Conservation (phyloP, 2,888 invertebrate genomes). For the Lochmaea capreae region DNA sequence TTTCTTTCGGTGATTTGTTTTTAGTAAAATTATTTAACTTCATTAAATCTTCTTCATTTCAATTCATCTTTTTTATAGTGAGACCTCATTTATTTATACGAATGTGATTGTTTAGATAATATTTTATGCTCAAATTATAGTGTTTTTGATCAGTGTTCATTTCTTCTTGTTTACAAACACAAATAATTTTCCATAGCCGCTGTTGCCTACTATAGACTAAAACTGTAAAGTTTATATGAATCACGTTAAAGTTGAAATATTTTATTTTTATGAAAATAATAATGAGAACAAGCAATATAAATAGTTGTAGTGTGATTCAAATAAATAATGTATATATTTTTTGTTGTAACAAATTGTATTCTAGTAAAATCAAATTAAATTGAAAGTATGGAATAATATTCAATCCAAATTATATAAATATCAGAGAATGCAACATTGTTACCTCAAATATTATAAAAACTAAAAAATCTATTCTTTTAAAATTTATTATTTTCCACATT, state of each 20-base stretch:
- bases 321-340: conserved; percentile 25
- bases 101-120: conserved; percentile 57
- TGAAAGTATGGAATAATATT: background rate
- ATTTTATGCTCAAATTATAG: conserved; percentile 53
- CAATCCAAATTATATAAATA: background rate
- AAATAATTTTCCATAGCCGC: conserved; percentile 38
- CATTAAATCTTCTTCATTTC: conserved; percentile 37
- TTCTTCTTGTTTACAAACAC: conserved; percentile 33
- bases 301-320: conserved; percentile 19
- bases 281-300: conserved; percentile 12
- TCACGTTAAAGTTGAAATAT: conserved; percentile 5
- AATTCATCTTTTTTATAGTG: conserved; percentile 51
- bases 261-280: conserved; percentile 8
- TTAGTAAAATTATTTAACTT: conserved; percentile 11
- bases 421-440: conserved; percentile 3
- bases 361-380: background rate
- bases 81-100: conserved; percentile 55
- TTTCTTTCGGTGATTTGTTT: conserved; percentile 38
- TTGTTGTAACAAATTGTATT: conserved; percentile 30
- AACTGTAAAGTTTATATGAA: conserved; percentile 27
- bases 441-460: background rate
- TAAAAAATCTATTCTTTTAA: conserved; percentile 20
- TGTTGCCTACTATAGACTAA: conserved; percentile 22
- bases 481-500: background rate
- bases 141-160: conserved; percentile 50